Evolutionary conservation across 2,888 invertebrate genomes (phyloP).

Genomic region (Sphaerophoria taeniata): DNA sequence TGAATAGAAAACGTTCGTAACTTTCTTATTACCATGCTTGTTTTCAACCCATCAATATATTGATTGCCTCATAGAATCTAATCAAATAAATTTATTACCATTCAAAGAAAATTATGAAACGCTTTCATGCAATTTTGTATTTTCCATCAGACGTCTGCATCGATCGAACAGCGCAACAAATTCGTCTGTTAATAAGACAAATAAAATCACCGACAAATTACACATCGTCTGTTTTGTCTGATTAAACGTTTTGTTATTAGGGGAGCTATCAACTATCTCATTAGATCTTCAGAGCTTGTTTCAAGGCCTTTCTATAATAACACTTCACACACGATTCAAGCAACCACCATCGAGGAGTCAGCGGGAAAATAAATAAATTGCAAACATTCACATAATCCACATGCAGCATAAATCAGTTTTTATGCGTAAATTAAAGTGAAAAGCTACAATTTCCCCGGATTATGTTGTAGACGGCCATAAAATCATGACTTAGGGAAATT

Average conservation of each 20-base stretch:
- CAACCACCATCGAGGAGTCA: neutral
- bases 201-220: conserved; percentile 60
- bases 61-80: conserved; percentile 57
- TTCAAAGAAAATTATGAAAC: conserved; percentile 42
- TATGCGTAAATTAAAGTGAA: conserved; percentile 72
- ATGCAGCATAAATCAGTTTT: conserved; percentile 68
- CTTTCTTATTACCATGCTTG: conserved; percentile 26
- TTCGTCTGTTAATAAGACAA: conserved; percentile 29
- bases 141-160: neutral
- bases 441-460: conserved; percentile 48
- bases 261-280: conserved; percentile 47
- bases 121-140: neutral
- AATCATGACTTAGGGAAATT: conserved; percentile 64
- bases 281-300: conserved; percentile 48
- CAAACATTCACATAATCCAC: conserved; percentile 59
- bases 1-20: conserved; percentile 25
- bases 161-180: neutral
- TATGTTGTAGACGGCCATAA: conserved; percentile 41
- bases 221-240: conserved; percentile 29
- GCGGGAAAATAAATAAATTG: conserved; percentile 36
- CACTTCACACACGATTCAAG: neutral
- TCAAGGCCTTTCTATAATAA: conserved; percentile 17
- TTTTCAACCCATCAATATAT: conserved; percentile 55
- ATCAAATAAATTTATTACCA: conserved; percentile 56
- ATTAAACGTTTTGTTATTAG: conserved; percentile 30